phyloP scores from a whole-genome alignment of 2,113 vertebrate genomes.

The Octodon degus region DNA sequence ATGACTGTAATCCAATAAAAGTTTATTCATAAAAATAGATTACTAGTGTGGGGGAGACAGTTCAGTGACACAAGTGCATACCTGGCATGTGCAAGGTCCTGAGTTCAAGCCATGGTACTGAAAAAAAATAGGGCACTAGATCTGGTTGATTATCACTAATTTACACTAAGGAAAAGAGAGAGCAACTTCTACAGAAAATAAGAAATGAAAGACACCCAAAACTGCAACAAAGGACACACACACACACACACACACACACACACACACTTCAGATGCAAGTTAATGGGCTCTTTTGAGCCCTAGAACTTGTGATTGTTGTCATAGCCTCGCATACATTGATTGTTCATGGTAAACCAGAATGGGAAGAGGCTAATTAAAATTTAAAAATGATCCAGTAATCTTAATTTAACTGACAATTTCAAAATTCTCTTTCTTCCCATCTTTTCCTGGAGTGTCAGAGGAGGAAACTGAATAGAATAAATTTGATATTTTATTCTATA shows the following conservation, averaged over 20 bases:
- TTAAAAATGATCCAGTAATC: conserved; percentile 14
- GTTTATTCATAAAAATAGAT: neutral
- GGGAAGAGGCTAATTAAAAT: neutral
- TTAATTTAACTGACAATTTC: neutral
- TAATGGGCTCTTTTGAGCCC: neutral
- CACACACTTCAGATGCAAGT: neutral
- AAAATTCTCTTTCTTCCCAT: neutral
- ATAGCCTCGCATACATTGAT: neutral
- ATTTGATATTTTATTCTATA: neutral
- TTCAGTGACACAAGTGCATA: too few relatives aligned
- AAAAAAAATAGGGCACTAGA: neutral
- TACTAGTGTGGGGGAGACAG: too few relatives aligned
- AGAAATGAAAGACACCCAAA: neutral
- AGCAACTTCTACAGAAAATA: neutral
- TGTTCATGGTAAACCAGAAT: neutral
- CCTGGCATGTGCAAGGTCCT: too few relatives aligned
- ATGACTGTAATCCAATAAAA: neutral
- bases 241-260: too few relatives aligned
- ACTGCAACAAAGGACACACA: neutral
- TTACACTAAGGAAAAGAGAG: neutral
- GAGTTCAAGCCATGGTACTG: too few relatives aligned
- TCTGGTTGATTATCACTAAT: neutral
- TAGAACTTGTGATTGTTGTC: neutral
- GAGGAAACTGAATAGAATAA: conserved; percentile 3
- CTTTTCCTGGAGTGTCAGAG: neutral